Evolutionary conservation across 1,140 invertebrate species (phyloP), one percentile per base, ranked within the genome.

Genomic region (Epicauta chinensis): DNA sequence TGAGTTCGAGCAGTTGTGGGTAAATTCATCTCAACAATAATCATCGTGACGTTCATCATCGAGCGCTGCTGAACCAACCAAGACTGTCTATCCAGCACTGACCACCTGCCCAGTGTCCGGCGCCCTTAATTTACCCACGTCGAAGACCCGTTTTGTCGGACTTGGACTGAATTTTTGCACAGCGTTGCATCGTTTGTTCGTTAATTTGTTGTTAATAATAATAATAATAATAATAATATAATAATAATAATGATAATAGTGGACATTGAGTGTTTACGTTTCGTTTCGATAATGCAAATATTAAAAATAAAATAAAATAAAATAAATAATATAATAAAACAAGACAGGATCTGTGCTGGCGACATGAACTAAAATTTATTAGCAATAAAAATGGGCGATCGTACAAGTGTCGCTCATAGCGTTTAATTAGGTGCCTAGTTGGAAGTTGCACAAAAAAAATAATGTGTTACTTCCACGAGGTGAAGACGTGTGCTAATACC

Each of bases 341-440:
- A 60, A 52, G 31, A 55, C 50, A 60, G 48, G 52, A 54, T 53
- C 51, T 43, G 46, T 51, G 52, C 54, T 64, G 55, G 56, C 51
- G 58, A 59, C 53, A 59, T 57, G 58, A 53, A 65, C 58, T 58
- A 55, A 57, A n/a, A 67, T 57, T 58, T 48, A 63, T 65, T 67
- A 67, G 65, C 65, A 67, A 67, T 65, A 68, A 66, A n/a, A 34
- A 58, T 65, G 65, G 56, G 56, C 56, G 60, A 58, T 43, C 54
- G 30, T 34, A 5, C 10, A 58, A 30, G 50, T 55, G 56, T 61
- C 62, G 55, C 51, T 54, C 61, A 63, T 64, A 63, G 59, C 56
- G 59, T 62, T 56, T 53, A 63, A 63, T 65, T 67, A 67, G 65
- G 65, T 67, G 65, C 65, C 65, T 67, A 67, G 58, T 51, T 67